phyloP scores from a whole-genome alignment of 2,113 vertebrate genomes.

The Myrmecobius fasciatus region DNA sequence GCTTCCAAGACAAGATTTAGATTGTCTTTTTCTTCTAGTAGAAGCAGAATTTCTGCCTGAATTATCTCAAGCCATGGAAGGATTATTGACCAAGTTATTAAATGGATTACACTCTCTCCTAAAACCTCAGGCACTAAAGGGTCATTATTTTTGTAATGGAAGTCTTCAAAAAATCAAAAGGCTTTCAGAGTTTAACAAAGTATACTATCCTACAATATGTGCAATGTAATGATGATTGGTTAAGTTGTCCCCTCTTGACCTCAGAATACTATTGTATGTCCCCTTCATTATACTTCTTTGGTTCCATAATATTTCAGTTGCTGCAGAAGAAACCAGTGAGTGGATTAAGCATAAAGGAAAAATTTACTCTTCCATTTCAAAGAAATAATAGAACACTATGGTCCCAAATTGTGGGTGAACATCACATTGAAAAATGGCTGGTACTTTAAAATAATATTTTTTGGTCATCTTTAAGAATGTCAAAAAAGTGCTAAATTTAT shows the following conservation, averaged over 20 bases:
- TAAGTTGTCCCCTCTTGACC: neutral
- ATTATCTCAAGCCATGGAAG: slow-evolving; percentile 9
- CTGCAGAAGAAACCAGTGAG: slow-evolving; percentile 6
- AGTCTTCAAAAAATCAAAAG: slow-evolving; percentile 11
- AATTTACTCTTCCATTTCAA: slow-evolving; percentile 50
- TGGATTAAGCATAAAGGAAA: slow-evolving; percentile 57
- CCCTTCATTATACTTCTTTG: neutral
- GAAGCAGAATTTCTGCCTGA: slow-evolving; percentile 21
- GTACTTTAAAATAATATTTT: slow-evolving; percentile 59
- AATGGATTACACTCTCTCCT: slow-evolving; percentile 18
- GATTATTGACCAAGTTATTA: slow-evolving; percentile 12
- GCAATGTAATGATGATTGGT: neutral
- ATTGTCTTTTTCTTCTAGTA: slow-evolving; percentile 55
- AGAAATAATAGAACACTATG: slow-evolving; percentile 11
- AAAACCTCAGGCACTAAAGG: neutral
- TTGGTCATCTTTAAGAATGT: slow-evolving; percentile 30
- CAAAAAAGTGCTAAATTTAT: slow-evolving; percentile 34
- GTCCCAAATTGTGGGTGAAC: slow-evolving; percentile 15
- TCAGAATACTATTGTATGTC: neutral
- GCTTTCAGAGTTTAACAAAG: neutral
- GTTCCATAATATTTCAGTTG: neutral
- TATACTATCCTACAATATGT: neutral
- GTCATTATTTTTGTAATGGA: neutral
- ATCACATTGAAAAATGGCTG: slow-evolving; percentile 34
- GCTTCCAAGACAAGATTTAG: slow-evolving; percentile 63